A percentile compares a stretch with the other conserved stretches of the same genome.
Evolutionary conservation across 2,888 invertebrate genomes (phyloP).

Genomic region (Melangyna quadrimaculata): DNA sequence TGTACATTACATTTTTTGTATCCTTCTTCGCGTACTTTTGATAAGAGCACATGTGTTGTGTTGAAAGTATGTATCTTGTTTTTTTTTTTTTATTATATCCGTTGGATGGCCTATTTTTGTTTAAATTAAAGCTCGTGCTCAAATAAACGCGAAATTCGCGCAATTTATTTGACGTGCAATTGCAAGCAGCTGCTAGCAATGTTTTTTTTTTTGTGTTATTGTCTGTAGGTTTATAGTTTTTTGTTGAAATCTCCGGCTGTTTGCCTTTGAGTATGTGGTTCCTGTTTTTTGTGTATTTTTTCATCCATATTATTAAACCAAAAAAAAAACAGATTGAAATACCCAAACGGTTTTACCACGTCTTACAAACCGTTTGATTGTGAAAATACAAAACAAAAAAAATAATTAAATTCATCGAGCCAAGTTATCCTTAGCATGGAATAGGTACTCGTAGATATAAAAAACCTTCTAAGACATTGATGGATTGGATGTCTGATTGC

Average conservation of each 20-base stretch:
- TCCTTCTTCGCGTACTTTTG: conserved; percentile 35
- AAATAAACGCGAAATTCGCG: conserved; percentile 72
- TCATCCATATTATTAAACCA: not conserved
- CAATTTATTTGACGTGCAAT: conserved; percentile 72
- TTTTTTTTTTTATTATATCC: conserved; percentile 54
- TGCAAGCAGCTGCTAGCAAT: conserved; percentile 68
- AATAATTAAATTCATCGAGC: conserved; percentile 5
- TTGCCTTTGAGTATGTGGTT: conserved; percentile 50
- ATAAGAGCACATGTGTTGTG: conserved; percentile 63
- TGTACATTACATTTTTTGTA: conserved; percentile 19
- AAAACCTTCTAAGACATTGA: conserved; percentile 53
- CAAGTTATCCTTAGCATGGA: conserved; percentile 20
- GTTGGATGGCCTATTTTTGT: conserved; percentile 71
- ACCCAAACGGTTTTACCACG: conserved; percentile 1
- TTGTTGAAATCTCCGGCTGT: conserved; percentile 47
- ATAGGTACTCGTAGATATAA: too few species aligned
- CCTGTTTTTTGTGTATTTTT: conserved; percentile 31
- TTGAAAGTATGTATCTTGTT: conserved; percentile 49
- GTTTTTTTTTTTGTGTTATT: too few species aligned
- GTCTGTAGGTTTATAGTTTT: not conserved
- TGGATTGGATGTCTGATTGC: conserved; percentile 45
- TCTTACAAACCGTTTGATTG: not conserved
- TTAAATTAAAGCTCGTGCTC: conserved; percentile 72
- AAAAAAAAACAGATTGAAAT: conserved; percentile 15
- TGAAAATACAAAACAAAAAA: not conserved